These are phyloP conservation scores for Scatophagus argus DNA, from an alignment of 2,113 vertebrate species.

Conservation along the genomic window DNA sequence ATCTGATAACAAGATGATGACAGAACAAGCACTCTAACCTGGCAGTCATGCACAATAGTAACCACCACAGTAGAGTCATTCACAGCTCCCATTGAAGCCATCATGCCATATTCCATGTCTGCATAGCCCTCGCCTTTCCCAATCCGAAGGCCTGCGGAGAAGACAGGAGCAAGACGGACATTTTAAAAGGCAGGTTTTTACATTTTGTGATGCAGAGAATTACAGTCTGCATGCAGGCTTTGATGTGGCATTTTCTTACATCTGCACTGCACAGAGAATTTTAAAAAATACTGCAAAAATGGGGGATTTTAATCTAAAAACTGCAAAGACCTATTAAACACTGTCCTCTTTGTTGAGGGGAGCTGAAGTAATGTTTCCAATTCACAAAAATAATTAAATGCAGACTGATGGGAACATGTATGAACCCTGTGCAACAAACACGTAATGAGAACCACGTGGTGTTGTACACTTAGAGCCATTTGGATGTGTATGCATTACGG, in stretches of 20 bases:
- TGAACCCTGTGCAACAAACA: not conserved
- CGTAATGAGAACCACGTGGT: slow-evolving; percentile 42
- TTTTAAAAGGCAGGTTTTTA: not conserved
- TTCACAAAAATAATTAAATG: slow-evolving; percentile 19
- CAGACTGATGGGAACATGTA: slow-evolving; percentile 20
- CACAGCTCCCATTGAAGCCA: slow-evolving; percentile 92
- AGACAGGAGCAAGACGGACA: not conserved
- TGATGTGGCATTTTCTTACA: not conserved
- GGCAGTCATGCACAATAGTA: slow-evolving; percentile 95
- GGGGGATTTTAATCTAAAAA: not conserved
- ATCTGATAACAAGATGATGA: not conserved
- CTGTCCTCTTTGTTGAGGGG: not conserved
- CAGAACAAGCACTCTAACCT: slow-evolving; percentile 82
- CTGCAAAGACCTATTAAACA: not conserved
- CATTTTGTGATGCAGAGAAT: not conserved
- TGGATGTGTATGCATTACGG: slow-evolving; percentile 21
- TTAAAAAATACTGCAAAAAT: not conserved
- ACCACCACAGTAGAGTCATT: slow-evolving; percentile 88
- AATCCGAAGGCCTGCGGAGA: slow-evolving; percentile 89
- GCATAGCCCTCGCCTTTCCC: slow-evolving; percentile 98
- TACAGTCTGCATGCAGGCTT: not conserved
- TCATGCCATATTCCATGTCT: slow-evolving; percentile 96
- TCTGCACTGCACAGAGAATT: not conserved
- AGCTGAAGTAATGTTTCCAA: slow-evolving; percentile 11
- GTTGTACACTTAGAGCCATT: slow-evolving; percentile 6